A percentile compares a stretch with the other conserved stretches of the same genome.
Conservation (phyloP, 1,140 invertebrate genomes). For the Batillaria attramentaria region DNA sequence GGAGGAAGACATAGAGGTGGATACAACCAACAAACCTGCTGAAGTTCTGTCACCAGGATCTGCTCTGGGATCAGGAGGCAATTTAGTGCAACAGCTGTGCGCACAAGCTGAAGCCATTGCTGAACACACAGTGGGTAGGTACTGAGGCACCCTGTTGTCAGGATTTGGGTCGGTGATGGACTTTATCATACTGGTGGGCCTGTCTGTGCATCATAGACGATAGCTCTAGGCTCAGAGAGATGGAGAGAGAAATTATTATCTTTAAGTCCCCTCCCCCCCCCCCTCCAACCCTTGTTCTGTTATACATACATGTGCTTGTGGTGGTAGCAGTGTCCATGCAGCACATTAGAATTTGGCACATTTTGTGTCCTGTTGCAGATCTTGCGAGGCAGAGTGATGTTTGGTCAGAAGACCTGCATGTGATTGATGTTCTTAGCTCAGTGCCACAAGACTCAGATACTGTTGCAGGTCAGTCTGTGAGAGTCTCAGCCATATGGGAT, state of each 20-base stretch:
- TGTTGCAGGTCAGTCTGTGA: too few relatives aligned
- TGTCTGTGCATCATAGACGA: background rate
- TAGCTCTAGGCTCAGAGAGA: too few relatives aligned
- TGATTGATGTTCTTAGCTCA: too few relatives aligned
- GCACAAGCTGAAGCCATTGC: conserved; percentile 43
- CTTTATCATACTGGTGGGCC: background rate
- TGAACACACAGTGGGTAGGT: conserved; percentile 44
- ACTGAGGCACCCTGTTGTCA: background rate
- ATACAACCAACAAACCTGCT: conserved; percentile 21
- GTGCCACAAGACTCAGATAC: too few relatives aligned
- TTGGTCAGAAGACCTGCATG: too few relatives aligned
- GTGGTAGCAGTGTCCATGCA: too few relatives aligned
- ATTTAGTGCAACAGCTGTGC: conserved; percentile 38
- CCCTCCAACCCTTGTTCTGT: background rate
- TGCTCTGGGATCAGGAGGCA: background rate
- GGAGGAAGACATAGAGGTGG: conserved; percentile 43
- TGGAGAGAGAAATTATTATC: background rate
- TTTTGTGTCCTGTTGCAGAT: too few relatives aligned
- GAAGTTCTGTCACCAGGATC: background rate
- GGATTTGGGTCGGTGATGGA: background rate
- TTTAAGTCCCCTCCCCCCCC: background rate
- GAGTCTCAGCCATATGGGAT: too few relatives aligned
- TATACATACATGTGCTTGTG: background rate
- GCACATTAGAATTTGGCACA: too few relatives aligned
- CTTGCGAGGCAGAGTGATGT: too few relatives aligned